phyloP scores from a whole-genome alignment of 2,888 invertebrate species.

The Pheosia tremula region DNA sequence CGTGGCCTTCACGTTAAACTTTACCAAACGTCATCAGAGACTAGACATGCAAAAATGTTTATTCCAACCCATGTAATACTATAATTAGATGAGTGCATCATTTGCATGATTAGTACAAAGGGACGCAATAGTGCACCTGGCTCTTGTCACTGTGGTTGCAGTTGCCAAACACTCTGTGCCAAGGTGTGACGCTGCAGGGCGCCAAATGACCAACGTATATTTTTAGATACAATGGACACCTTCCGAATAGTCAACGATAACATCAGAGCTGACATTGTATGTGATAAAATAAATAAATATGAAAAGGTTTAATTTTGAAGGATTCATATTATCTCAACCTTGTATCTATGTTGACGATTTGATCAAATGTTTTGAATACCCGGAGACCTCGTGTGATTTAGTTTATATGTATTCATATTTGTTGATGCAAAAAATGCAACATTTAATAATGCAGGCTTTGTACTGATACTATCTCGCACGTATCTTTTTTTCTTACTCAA shows the following conservation, averaged over 20 bases:
- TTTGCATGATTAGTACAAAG: neutral
- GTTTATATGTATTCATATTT: neutral
- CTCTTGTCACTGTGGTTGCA: slow-evolving; percentile 30
- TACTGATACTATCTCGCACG: neutral
- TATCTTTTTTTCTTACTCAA: slow-evolving; percentile 1
- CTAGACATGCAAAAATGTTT: neutral
- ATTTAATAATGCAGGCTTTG: neutral
- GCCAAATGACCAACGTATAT: slow-evolving; percentile 46
- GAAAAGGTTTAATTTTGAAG: neutral
- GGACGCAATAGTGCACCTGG: slow-evolving; percentile 36
- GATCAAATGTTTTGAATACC: slow-evolving; percentile 14
- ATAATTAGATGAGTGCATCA: neutral
- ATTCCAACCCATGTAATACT: too few species aligned
- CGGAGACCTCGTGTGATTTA: neutral
- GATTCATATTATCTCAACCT: neutral
- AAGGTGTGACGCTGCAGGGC: slow-evolving; percentile 55
- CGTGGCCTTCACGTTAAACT: neutral
- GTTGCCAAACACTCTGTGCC: slow-evolving; percentile 61
- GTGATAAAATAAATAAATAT: slow-evolving; percentile 14
- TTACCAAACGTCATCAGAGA: neutral
- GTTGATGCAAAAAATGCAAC: neutral
- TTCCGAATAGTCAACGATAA: slow-evolving; percentile 17
- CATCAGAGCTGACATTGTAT: slow-evolving; percentile 2
- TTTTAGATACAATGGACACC: slow-evolving; percentile 40
- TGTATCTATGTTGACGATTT: neutral